Percentiles rank a stretch among this genome's conserved stretches.
These are phyloP conservation scores for Oreocharis arfaki DNA, from an alignment of 2,113 vertebrate genomes.

Conservation along the genomic window DNA sequence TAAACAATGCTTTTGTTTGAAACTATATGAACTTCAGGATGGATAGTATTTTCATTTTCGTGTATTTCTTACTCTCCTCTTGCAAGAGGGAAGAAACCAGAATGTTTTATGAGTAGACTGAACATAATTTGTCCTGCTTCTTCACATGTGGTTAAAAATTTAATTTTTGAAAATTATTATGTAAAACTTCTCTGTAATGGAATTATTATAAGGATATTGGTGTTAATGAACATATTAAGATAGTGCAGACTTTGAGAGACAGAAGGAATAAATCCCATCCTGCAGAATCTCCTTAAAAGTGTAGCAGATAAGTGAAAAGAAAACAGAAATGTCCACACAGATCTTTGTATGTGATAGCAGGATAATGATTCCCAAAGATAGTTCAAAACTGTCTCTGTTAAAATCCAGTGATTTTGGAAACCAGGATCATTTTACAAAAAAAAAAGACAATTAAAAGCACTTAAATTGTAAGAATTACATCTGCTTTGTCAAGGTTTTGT, in stretches of 20 bases:
- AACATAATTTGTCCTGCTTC: neutral
- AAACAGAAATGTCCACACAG: neutral
- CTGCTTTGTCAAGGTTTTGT: neutral
- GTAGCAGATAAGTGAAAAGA: neutral
- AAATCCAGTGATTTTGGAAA: neutral
- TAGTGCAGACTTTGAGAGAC: neutral
- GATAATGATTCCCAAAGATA: neutral
- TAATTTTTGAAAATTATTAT: neutral
- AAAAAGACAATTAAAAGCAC: neutral
- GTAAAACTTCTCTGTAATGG: neutral
- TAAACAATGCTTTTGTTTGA: slow-evolving; percentile 26
- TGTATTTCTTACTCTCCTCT: neutral
- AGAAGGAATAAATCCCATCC: neutral
- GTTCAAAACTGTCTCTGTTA: neutral
- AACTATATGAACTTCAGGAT: neutral
- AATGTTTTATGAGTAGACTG: neutral
- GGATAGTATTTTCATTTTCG: neutral
- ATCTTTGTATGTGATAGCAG: neutral
- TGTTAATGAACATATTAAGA: neutral
- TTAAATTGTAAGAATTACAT: neutral
- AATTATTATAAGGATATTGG: neutral
- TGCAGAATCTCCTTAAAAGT: neutral
- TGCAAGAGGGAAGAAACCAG: neutral
- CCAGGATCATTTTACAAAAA: neutral
- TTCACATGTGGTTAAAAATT: neutral